A percentile compares a stretch with the other conserved stretches of the same genome.
Conservation (phyloP, 2,797 vertebrate species). For the Brachymystax lenok region DNA sequence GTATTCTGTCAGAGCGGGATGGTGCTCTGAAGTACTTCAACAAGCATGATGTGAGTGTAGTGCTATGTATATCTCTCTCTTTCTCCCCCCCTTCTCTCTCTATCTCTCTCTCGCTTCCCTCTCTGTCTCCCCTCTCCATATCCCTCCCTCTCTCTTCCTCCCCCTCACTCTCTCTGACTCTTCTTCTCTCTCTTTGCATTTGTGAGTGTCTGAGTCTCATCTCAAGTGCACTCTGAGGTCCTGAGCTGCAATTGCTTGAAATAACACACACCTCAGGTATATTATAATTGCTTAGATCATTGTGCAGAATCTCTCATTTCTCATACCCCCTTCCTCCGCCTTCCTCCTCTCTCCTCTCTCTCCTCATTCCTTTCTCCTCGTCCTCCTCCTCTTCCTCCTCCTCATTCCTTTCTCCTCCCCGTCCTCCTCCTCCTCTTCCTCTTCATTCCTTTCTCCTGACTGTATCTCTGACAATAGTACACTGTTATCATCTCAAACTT, state of each 20-base stretch:
- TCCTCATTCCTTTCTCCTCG: neutral
- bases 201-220: neutral
- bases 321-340: neutral
- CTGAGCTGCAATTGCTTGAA: neutral
- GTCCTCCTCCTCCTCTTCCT: neutral
- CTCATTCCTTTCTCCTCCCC: neutral
- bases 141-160: neutral
- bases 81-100: neutral
- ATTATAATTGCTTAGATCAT: neutral
- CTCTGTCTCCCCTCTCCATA: neutral
- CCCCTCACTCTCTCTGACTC: neutral
- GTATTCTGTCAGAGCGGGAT: constrained; percentile 91
- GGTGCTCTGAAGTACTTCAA: constrained; percentile 95
- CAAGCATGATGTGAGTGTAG: constrained; percentile 86
- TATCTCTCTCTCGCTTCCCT: neutral
- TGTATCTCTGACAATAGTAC: neutral
- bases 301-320: neutral
- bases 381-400: neutral
- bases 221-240: neutral
- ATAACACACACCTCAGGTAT: neutral
- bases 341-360: too few relatives aligned
- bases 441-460: neutral
- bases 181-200: neutral
- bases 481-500: neutral
- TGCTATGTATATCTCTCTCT: neutral